phyloP scores from a whole-genome alignment of 2,797 vertebrate genomes.

The Pseudocheirus occidentalis region DNA sequence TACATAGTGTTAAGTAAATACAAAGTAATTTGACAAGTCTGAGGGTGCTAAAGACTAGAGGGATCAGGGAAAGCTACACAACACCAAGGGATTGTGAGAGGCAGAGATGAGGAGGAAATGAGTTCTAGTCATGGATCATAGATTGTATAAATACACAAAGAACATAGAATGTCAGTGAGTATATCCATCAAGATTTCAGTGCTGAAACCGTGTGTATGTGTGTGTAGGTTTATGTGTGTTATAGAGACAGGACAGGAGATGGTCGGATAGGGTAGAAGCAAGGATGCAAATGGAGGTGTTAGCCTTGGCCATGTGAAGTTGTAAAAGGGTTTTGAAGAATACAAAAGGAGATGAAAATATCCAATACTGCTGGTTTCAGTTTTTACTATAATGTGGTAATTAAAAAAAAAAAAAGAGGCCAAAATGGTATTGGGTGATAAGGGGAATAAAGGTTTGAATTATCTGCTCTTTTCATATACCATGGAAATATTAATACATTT shows the following conservation, averaged over 20 bases:
- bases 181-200: neutral
- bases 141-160: neutral
- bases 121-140: neutral
- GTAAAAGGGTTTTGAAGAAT: neutral
- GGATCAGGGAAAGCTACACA: neutral
- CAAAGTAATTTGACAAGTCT: neutral
- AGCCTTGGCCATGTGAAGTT: neutral
- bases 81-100: neutral
- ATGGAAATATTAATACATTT: constrained; percentile 34
- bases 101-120: neutral
- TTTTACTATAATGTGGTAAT: neutral
- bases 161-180: neutral
- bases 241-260: neutral
- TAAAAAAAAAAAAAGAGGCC: neutral
- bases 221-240: no score
- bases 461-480: no score
- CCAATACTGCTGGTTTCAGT: neutral
- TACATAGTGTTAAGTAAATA: neutral
- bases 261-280: neutral
- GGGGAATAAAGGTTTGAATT: no score
- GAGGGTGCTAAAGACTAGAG: neutral
- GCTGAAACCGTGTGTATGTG: no score
- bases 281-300: neutral
- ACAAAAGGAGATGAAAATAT: neutral
- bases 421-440: neutral